A percentile compares a stretch with the other conserved stretches of the same genome.
Evolutionary conservation across 2,888 invertebrate species (phyloP).

Genomic region (Endotricha flammealis): DNA sequence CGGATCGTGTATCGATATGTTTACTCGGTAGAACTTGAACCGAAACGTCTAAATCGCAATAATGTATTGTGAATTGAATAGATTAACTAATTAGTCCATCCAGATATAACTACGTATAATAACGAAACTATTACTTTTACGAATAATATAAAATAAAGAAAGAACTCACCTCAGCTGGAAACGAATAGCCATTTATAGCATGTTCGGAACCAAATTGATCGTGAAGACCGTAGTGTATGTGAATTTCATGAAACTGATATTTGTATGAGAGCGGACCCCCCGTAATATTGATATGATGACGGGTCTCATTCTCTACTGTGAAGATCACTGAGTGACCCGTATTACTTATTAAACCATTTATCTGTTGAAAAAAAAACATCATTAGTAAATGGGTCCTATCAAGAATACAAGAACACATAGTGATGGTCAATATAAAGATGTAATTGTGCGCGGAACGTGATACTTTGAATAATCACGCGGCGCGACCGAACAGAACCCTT

Average conservation of each 20-base stretch:
- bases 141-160: no score
- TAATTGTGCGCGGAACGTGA: no score
- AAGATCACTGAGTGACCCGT: slow-evolving; percentile 97
- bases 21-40: slow-evolving; percentile 22
- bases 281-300: slow-evolving; percentile 93
- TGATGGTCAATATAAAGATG: no score
- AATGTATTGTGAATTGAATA: slow-evolving; percentile 4
- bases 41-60: slow-evolving; percentile 8
- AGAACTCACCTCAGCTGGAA: slow-evolving; percentile 96
- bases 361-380: slow-evolving; percentile 72
- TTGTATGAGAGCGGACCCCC: slow-evolving; percentile 97
- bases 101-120: no score
- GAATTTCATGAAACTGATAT: slow-evolving; percentile 96
- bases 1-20: slow-evolving; percentile 30
- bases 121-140: no score
- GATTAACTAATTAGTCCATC: slow-evolving; percentile 6
- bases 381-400: no score
- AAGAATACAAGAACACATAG: no score
- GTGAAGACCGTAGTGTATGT: slow-evolving; percentile 94
- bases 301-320: slow-evolving; percentile 90
- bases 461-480: no score
- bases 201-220: slow-evolving; percentile 98
- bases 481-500: no score
- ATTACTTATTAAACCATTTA: slow-evolving; percentile 93
- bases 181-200: slow-evolving; percentile 95